Evolutionary conservation across 2,797 vertebrate species (phyloP).

Genomic region (Amphiprion clarkii): DNA sequence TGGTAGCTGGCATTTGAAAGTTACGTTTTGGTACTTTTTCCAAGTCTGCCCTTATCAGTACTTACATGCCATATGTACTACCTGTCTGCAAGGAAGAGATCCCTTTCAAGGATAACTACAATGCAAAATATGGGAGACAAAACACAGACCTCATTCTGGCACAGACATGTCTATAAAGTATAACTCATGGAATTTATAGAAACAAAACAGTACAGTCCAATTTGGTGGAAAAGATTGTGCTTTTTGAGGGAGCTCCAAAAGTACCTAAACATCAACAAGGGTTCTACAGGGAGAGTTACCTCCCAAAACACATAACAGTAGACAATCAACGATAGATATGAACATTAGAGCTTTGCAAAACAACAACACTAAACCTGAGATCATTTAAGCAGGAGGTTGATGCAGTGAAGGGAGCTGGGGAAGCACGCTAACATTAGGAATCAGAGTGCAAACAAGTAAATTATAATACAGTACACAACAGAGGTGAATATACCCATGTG

Average conservation of each 20-base stretch:
- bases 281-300: background rate
- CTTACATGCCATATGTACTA: background rate
- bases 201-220: background rate
- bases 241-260: background rate
- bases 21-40: constrained; percentile 2
- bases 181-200: background rate
- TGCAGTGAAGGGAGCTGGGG: no score
- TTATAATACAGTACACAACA: background rate
- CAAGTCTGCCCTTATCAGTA: constrained; percentile 12
- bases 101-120: background rate
- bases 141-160: background rate
- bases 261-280: background rate
- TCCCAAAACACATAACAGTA: background rate
- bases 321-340: background rate
- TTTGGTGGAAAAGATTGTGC: constrained; percentile 1
- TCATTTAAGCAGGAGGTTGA: background rate
- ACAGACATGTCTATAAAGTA: background rate
- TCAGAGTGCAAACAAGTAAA: background rate
- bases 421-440: no score
- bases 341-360: constrained; percentile 1
- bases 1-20: background rate
- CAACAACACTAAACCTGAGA: background rate
- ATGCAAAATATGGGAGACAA: background rate
- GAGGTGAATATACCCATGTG: no score
- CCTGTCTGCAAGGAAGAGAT: background rate